Conservation (phyloP, 2,113 vertebrate species). For the Hippocampus zosterae region DNA sequence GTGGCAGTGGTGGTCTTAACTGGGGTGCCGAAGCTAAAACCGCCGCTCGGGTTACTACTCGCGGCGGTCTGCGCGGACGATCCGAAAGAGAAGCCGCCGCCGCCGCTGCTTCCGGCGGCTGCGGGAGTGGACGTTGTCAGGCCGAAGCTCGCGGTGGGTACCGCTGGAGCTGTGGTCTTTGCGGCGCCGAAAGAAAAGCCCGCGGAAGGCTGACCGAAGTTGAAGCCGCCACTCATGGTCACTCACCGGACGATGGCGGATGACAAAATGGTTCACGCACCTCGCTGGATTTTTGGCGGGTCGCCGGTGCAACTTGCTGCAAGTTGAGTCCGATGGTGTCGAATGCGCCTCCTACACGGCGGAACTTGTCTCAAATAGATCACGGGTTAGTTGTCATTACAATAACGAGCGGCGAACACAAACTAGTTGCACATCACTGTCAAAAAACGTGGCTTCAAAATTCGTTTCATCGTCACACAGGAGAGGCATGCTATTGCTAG, state of each 20-base stretch:
- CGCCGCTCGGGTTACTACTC: slow-evolving; percentile 47
- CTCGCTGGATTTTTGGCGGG: slow-evolving; percentile 57
- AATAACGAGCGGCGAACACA: not conserved
- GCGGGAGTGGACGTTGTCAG: slow-evolving; percentile 60
- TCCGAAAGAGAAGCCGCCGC: slow-evolving; percentile 76
- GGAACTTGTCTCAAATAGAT: not conserved
- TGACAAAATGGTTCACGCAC: slow-evolving; percentile 41
- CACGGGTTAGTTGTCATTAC: not conserved
- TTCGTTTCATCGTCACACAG: not conserved
- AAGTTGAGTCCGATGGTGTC: not conserved
- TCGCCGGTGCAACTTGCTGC: not conserved
- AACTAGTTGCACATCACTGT: slow-evolving; percentile 17
- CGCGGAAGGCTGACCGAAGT: slow-evolving; percentile 67
- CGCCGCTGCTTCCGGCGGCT: slow-evolving; percentile 41
- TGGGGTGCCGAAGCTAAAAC: slow-evolving; percentile 78
- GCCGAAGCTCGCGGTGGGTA: slow-evolving; percentile 61
- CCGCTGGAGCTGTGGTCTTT: slow-evolving; percentile 48
- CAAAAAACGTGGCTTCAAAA: slow-evolving; percentile 48
- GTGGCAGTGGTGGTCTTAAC: slow-evolving; percentile 52
- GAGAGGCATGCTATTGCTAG: slow-evolving; percentile 33
- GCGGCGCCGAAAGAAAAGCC: slow-evolving; percentile 76
- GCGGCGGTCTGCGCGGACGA: slow-evolving; percentile 41
- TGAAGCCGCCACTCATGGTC: slow-evolving; percentile 79
- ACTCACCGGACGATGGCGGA: not conserved
- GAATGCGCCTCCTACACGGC: not conserved